These are phyloP conservation scores for Diarsia rubi DNA, from an alignment of 2,888 invertebrate species.

Conservation along the genomic window DNA sequence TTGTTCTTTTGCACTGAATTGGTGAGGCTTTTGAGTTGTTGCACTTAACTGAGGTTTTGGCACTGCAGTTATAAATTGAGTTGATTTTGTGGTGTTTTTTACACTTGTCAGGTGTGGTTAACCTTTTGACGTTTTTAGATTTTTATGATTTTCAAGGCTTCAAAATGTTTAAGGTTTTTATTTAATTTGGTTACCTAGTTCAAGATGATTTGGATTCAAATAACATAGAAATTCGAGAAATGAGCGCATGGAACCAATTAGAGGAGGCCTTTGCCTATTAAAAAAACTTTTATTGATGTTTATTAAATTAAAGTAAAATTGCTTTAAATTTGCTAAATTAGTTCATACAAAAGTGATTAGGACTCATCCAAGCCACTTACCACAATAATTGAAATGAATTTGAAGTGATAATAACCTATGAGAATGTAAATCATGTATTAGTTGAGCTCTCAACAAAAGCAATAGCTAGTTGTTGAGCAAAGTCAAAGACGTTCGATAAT, in stretches of 20 bases:
- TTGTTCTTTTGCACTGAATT: constrained; percentile 26
- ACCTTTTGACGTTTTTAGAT: background rate
- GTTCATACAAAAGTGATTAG: background rate
- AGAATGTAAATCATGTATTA: constrained; percentile 8
- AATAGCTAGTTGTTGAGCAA: background rate
- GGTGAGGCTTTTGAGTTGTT: constrained; percentile 21
- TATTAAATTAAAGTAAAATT: background rate
- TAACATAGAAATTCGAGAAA: too few relatives aligned
- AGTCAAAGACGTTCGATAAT: background rate
- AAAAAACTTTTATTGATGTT: too few relatives aligned
- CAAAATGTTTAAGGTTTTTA: background rate
- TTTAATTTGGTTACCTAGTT: background rate
- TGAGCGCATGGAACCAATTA: too few relatives aligned
- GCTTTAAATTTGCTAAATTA: background rate
- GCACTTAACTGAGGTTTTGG: constrained; percentile 28
- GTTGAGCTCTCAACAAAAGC: constrained; percentile 1
- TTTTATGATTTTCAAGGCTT: background rate
- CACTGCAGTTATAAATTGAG: background rate
- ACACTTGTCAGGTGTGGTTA: background rate
- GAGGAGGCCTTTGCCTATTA: too few relatives aligned
- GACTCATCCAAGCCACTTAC: constrained; percentile 2
- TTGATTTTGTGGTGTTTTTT: background rate
- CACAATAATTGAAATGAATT: background rate
- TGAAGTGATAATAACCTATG: constrained; percentile 15
- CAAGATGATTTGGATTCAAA: background rate